Conservation (phyloP, 2,113 vertebrate species). For the Cephalopholis sonnerati region DNA sequence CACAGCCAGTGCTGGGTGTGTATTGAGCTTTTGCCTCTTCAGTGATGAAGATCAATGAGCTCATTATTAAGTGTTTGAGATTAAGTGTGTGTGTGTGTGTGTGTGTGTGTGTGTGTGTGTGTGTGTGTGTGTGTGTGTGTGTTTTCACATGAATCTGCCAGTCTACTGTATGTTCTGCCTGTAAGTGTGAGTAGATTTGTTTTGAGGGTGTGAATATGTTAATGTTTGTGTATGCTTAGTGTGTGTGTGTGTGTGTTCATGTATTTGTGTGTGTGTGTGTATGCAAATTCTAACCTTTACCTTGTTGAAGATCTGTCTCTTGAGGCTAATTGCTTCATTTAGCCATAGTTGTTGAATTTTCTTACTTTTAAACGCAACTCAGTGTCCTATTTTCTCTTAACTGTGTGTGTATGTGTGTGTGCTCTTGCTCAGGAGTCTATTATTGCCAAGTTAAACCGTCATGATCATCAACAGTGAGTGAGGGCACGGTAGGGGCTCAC, state of each 20-base stretch:
- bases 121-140: background rate
- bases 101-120: background rate
- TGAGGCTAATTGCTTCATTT: conserved; percentile 74
- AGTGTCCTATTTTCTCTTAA: conserved; percentile 7
- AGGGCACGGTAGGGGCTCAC: conserved; percentile 20
- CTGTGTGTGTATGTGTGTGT: conserved; percentile 3
- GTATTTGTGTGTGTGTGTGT: conserved; percentile 9
- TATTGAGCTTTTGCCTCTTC: conserved; percentile 63
- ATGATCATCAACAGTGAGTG: conserved; percentile 17
- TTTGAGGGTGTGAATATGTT: background rate
- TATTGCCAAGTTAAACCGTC: conserved; percentile 26
- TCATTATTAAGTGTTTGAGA: conserved; percentile 69
- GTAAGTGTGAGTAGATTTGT: background rate
- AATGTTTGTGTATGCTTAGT: background rate
- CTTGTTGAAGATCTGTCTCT: conserved; percentile 55
- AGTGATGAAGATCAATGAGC: conserved; percentile 77
- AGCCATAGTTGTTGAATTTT: conserved; percentile 41
- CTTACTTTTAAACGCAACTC: conserved; percentile 20
- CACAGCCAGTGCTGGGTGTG: conserved; percentile 37
- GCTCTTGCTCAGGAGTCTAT: conserved; percentile 5
- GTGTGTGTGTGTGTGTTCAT: background rate
- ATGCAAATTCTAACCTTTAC: conserved; percentile 65
- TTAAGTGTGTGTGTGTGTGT: conserved; percentile 6
- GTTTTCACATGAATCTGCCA: background rate
- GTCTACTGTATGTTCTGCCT: conserved; percentile 9